Conservation (phyloP, 2,888 invertebrate genomes). For the Tortricodes alternella region DNA sequence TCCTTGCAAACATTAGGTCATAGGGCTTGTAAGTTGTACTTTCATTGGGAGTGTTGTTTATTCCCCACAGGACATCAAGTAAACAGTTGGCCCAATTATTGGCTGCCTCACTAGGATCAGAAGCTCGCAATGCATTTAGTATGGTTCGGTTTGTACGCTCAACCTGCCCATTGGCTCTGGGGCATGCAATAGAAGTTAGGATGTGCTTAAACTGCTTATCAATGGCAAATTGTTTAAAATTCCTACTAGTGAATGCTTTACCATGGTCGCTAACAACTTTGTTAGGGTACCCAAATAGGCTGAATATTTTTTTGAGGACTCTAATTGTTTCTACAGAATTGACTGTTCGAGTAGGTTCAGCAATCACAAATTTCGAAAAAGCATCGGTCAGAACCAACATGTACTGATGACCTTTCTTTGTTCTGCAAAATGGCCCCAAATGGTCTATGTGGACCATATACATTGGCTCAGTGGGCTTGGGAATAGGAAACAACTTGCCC, state of each 20-base stretch:
- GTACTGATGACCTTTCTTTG: slow-evolving; percentile 1
- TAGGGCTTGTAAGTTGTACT: slow-evolving; percentile 34
- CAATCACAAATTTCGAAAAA: slow-evolving; percentile 29
- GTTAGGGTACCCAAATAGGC: slow-evolving; percentile 32
- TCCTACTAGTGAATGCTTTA: slow-evolving; percentile 37
- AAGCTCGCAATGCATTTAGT: slow-evolving; percentile 33
- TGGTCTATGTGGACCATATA: neutral
- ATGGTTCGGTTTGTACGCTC: slow-evolving; percentile 39
- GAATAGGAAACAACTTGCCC: neutral
- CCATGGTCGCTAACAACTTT: slow-evolving; percentile 32
- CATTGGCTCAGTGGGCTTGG: slow-evolving; percentile 1
- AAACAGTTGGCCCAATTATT: slow-evolving; percentile 27
- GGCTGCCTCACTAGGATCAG: slow-evolving; percentile 35
- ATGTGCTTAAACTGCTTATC: slow-evolving; percentile 38
- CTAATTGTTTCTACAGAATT: slow-evolving; percentile 20
- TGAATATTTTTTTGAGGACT: slow-evolving; percentile 12
- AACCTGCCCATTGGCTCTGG: slow-evolving; percentile 39
- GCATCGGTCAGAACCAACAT: slow-evolving; percentile 1
- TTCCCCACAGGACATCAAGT: slow-evolving; percentile 33
- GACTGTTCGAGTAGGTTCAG: slow-evolving; percentile 33
- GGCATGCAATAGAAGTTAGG: slow-evolving; percentile 36
- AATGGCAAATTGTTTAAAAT: slow-evolving; percentile 29
- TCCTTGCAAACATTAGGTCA: slow-evolving; percentile 37
- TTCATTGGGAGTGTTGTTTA: slow-evolving; percentile 38
- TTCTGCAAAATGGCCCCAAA: slow-evolving; percentile 3